Evolutionary conservation across 1,140 invertebrate species (phyloP).

Genomic region (Drosophila sulfurigaster): DNA sequence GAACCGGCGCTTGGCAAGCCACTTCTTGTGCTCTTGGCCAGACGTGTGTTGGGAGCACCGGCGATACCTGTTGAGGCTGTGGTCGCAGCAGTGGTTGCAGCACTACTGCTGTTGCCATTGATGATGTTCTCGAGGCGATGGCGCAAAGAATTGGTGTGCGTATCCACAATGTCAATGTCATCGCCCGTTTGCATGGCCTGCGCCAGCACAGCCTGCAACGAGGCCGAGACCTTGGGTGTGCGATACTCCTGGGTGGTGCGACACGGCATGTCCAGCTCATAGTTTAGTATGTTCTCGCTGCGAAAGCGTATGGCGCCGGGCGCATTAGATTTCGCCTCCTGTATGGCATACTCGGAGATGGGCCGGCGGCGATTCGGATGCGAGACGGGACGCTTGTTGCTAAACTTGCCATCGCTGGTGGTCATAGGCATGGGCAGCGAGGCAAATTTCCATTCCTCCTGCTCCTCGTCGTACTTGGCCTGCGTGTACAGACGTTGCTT

Average conservation of each 20-base stretch:
- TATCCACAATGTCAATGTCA: constrained; percentile 87
- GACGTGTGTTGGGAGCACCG: constrained; percentile 41
- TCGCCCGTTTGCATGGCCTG: constrained; percentile 90
- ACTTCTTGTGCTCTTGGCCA: constrained; percentile 69
- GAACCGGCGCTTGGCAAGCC: constrained; percentile 66
- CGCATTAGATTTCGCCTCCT: constrained; percentile 86
- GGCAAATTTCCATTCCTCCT: constrained; percentile 92
- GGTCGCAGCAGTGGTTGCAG: constrained; percentile 10
- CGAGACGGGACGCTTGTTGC: constrained; percentile 88
- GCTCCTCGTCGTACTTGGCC: constrained; percentile 94
- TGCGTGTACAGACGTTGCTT: constrained; percentile 92
- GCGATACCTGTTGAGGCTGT: constrained; percentile 12
- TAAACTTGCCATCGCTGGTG: constrained; percentile 80
- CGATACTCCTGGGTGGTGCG: constrained; percentile 93
- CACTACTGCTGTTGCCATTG: constrained; percentile 63
- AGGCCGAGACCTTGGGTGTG: constrained; percentile 89
- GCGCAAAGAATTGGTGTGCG: constrained; percentile 76
- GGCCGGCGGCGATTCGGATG: constrained; percentile 88
- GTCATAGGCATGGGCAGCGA: constrained; percentile 78
- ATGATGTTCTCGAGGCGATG: constrained; percentile 82
- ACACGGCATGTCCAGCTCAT: constrained; percentile 92
- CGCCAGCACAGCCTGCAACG: constrained; percentile 90
- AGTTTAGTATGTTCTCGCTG: constrained; percentile 93
- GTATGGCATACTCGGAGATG: constrained; percentile 90
- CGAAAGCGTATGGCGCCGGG: constrained; percentile 87